Conservation (phyloP, 2,888 invertebrate species). For the Sussaba pulchella region DNA sequence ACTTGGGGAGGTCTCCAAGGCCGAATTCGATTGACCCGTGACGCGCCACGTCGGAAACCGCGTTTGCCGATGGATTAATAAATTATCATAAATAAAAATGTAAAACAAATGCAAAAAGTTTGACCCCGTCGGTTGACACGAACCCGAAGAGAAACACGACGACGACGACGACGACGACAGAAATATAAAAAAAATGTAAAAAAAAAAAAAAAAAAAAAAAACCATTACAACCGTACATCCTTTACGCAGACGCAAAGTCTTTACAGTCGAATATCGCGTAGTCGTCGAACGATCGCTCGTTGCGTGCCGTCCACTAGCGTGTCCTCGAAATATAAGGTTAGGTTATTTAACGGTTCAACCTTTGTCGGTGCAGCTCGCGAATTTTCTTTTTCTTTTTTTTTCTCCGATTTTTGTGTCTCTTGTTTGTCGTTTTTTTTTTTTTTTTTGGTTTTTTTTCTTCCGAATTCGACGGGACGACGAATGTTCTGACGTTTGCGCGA, state of each 20-base stretch:
- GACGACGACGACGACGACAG: too few relatives aligned
- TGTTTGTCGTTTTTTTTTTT: too few relatives aligned
- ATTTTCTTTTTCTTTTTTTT: conserved; percentile 1
- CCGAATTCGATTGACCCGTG: conserved; percentile 71
- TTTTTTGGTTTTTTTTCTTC: not conserved
- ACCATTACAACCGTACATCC: not conserved
- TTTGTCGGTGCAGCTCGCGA: conserved; percentile 2
- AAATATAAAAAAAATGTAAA: too few relatives aligned
- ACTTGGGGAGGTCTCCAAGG: conserved; percentile 17
- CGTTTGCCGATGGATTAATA: conserved; percentile 76
- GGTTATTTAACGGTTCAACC: conserved; percentile 8
- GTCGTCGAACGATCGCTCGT: conserved; percentile 56
- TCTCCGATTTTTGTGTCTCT: too few relatives aligned
- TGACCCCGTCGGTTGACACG: conserved; percentile 82
- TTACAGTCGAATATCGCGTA: conserved; percentile 55
- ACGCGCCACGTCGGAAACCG: conserved; percentile 59
- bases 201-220: too few relatives aligned
- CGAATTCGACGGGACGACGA: not conserved
- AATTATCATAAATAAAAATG: conserved; percentile 83
- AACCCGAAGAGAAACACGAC: conserved; percentile 59
- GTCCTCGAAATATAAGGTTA: conserved; percentile 50
- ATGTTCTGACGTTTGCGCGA: conserved; percentile 8
- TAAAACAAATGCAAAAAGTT: conserved; percentile 78
- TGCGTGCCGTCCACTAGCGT: conserved; percentile 46
- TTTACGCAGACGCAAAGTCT: conserved; percentile 31